phyloP scores from a whole-genome alignment of 2,113 vertebrate genomes.

The Rallus limicola region DNA sequence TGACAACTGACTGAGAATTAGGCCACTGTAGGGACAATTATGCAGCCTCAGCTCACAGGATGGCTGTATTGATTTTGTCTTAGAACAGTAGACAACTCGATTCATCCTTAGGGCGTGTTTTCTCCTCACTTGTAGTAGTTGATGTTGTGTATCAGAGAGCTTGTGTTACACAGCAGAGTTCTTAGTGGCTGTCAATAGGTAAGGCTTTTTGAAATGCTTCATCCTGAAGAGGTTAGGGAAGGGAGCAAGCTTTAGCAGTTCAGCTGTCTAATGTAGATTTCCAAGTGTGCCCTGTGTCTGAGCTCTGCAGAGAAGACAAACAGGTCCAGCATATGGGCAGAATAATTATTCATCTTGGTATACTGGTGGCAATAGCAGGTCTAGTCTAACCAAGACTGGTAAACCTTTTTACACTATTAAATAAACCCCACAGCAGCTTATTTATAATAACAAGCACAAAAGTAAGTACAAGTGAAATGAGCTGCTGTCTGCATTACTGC shows the following conservation, averaged over 20 bases:
- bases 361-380: not conserved
- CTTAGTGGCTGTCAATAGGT: not conserved
- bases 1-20: not conserved
- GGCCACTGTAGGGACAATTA: not conserved
- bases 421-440: not conserved
- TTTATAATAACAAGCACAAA: not conserved
- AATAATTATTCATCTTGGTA: not conserved
- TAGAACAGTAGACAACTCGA: fast-evolving
- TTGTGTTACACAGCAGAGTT: fast-evolving
- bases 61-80: not conserved
- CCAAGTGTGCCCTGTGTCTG: not conserved
- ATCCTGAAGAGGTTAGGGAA: not conserved
- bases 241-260: not conserved
- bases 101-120: not conserved
- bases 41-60: not conserved
- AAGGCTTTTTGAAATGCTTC: not conserved
- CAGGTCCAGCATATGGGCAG: not conserved
- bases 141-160: not conserved
- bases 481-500: not conserved
- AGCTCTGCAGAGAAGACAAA: not conserved
- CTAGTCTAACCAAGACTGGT: not conserved
- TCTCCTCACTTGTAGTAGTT: not conserved
- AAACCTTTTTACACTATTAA: not conserved
- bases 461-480: not conserved
- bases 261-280: not conserved